Base-by-base conservation (phyloP, 2,888 invertebrate species). In the Sesamia inferens region DNA sequence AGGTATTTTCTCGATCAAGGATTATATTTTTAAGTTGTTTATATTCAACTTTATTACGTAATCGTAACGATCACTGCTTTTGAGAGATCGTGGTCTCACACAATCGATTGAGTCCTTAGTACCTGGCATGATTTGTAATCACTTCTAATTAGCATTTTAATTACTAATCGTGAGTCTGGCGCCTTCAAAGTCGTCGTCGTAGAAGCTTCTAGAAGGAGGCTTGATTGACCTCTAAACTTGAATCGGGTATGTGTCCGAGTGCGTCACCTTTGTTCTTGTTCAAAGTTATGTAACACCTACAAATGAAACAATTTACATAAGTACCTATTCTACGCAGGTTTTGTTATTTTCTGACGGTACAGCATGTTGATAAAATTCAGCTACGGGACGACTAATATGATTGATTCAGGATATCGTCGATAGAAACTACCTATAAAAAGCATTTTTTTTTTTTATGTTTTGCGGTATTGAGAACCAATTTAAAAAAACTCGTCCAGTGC, bases 161-260 rank as follows among this genome's bases (percentile, higher is more conserved):
- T 72, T 31, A 51, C 14, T 14, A 19, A 31, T 44, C 22, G 61
- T 24, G 19, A 55, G 47, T 47, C 54, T 39, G 39, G 24, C 44
- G 8, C 19, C 31, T 51, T 31, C 8, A 22, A 13, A 47, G 55
- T 39, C 47, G 16, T n/a, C 47, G 14, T 57, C n/a, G 24, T 14
- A 67, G 47, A 67, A 57, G 16, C n/a, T 76, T 76, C 76, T 76
- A 48, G 67, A 76, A 74, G 55, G 14, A 65, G 42, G 42, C 14
- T 67, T 22, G 42, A 19, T 19, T 74, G 74, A 67, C 76, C 74
- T 74, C 76, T 67, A 74, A 76, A 66, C 55, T 66, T 76, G 39
- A 57, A 39, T 44, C 11, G n/a, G 24, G n/a, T 55, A 42, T 47
- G 16, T 48, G 16, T 64, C 47, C 47, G 44, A 16, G 11, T 47